phyloP scores from a whole-genome alignment of 2,797 vertebrate species.

The Thalassophryne amazonica region DNA sequence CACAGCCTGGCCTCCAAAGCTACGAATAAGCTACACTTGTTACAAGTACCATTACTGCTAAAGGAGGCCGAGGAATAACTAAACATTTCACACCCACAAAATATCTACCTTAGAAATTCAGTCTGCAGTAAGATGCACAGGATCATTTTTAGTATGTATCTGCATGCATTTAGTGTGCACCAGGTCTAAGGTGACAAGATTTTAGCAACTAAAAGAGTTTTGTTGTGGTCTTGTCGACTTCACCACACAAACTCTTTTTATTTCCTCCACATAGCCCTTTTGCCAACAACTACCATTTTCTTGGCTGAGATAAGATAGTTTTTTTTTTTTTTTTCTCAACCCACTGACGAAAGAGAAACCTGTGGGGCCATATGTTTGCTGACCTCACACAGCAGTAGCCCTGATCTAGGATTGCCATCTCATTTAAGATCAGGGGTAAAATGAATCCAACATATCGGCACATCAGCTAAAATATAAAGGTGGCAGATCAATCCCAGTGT shows the following conservation, averaged over 20 bases:
- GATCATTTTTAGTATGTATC: not conserved
- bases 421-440: slow-evolving; percentile 17
- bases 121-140: not conserved
- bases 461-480: slow-evolving; percentile 13
- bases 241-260: slow-evolving; percentile 18
- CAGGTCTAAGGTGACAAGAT: slow-evolving; percentile 12
- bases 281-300: slow-evolving; percentile 4
- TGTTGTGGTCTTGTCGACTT: slow-evolving; percentile 21
- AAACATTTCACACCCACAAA: no score
- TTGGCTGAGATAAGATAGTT: slow-evolving; percentile 2
- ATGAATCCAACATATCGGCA: slow-evolving; percentile 26
- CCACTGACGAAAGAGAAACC: not conserved
- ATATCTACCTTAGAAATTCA: not conserved
- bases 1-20: no score
- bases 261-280: not conserved
- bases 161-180: not conserved
- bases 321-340: slow-evolving; percentile 19
- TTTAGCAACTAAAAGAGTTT: slow-evolving; percentile 16
- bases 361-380: not conserved
- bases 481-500: not conserved
- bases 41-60: no score
- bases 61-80: no score
- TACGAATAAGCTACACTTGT: no score
- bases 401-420: slow-evolving; percentile 30
- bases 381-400: not conserved